Base-by-base conservation (phyloP, 2,797 vertebrate genomes). In the Pseudomugil tenellus region DNA sequence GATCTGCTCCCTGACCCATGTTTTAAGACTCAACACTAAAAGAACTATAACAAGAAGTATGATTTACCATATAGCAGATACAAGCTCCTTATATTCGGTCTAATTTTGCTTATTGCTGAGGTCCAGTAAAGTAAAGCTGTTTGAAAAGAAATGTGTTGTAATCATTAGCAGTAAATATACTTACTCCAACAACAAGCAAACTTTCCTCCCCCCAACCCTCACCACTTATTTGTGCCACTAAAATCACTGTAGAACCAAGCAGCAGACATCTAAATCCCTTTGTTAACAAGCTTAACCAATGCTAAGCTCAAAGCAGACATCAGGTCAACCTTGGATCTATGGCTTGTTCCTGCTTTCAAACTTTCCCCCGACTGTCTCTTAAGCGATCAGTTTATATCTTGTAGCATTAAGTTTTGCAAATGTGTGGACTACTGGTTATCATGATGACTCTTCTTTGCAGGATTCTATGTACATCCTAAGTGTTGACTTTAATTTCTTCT, bases 21-120 rank as follows among this genome's bases (percentile, higher is more conserved):
- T 58, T 72, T 74, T 72, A 67, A 70, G 54, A 76, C 46, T 80
- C 52, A 53, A 55, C 23, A 59, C 61, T 77, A 46, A 37, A 76
- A 77, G 58, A 79, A 79, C 69, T 86, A 83, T 81, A 80, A 85
- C 74, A 49, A 55, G 29, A 65, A 32, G n/a, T 19, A 32, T 81
- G 52, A 83, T 80, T 67, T 63, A 72, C 80, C 17, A 4, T 62
- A 67, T 64, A 63, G 43, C 58, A 63, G 72, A 63, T 10, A 54
- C 2, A 39, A 71, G 21, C 25, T 70, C 23, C 25, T 70, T 58
- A 57, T 53, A 32, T 55, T 49, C 25, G 58, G 41, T 53, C 28
- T 59, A 32, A 9, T 29, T 71, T 67, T 17, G 0, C 70, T 77
- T 67, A 39, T 66, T 72, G 25, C n/a, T 62, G 37, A 37, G 31